Conservation (phyloP, 2,888 invertebrate genomes). For the Malachius bipustulatus region DNA sequence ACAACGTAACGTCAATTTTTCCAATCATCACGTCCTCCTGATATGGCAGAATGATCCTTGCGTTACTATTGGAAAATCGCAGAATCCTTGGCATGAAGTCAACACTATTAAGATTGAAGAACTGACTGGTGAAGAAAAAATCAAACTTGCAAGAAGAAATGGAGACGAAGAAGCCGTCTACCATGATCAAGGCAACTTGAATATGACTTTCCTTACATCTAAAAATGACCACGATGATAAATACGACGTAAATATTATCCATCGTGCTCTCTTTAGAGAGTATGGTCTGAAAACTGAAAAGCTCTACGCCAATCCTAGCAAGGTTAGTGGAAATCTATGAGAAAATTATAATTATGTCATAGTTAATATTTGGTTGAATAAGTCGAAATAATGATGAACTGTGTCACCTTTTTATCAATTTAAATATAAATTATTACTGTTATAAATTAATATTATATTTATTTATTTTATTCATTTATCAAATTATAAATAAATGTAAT, state of each 20-base stretch:
- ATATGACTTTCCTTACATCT: constrained; percentile 83
- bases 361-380: too few relatives aligned
- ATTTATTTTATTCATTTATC: too few relatives aligned
- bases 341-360: too few relatives aligned
- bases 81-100: constrained; percentile 92
- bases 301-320: too few relatives aligned
- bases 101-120: constrained; percentile 53
- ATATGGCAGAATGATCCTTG: constrained; percentile 90
- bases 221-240: constrained; percentile 72
- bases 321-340: too few relatives aligned
- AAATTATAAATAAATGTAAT: too few relatives aligned
- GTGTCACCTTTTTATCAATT: too few relatives aligned
- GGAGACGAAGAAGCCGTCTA: constrained; percentile 96
- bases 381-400: too few relatives aligned
- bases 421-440: too few relatives aligned
- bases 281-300: constrained; percentile 68
- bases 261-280: constrained; percentile 66
- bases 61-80: constrained; percentile 85
- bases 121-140: constrained; percentile 45
- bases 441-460: too few relatives aligned
- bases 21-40: constrained; percentile 71
- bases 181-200: constrained; percentile 89
- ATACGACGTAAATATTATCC: constrained; percentile 79
- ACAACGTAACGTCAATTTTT: constrained; percentile 76
- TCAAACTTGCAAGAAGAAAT: constrained; percentile 74